Percentiles rank a stretch among this genome's conserved stretches.
Evolutionary conservation across 2,797 vertebrate species (phyloP).

Genomic region (Spinus pinus): DNA sequence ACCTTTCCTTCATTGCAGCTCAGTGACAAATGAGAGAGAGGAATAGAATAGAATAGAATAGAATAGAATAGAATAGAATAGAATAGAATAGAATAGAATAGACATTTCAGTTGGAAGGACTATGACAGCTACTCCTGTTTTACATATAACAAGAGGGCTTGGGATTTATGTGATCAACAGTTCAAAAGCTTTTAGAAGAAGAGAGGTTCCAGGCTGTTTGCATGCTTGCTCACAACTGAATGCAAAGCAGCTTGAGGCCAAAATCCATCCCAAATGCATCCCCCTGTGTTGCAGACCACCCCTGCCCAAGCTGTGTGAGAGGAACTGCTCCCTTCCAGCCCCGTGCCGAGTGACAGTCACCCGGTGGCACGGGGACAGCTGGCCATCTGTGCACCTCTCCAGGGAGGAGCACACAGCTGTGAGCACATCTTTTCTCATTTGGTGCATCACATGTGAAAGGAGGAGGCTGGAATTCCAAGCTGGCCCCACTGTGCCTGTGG

Average conservation of each 20-base stretch:
- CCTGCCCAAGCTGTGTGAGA: not conserved
- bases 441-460: not conserved
- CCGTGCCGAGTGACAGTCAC: not conserved
- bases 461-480: not conserved
- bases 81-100: not conserved
- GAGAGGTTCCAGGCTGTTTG: not conserved
- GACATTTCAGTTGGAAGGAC: not conserved
- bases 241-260: not conserved
- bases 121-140: not conserved
- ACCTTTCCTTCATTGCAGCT: not conserved
- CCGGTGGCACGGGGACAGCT: fast-evolving
- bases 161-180: not conserved
- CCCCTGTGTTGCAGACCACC: not conserved
- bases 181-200: not conserved
- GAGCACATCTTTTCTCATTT: not conserved
- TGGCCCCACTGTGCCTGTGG: not conserved
- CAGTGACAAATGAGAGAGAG: not conserved
- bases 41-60: not conserved
- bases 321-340: not conserved
- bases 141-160: not conserved
- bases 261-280: not conserved
- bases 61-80: not conserved
- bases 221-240: not conserved
- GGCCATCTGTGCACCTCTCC: not conserved
- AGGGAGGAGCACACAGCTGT: not conserved